These are phyloP conservation scores for Galeopsomyia nigrocyanea DNA, from an alignment of 2,888 invertebrate species.

Conservation along the genomic window DNA sequence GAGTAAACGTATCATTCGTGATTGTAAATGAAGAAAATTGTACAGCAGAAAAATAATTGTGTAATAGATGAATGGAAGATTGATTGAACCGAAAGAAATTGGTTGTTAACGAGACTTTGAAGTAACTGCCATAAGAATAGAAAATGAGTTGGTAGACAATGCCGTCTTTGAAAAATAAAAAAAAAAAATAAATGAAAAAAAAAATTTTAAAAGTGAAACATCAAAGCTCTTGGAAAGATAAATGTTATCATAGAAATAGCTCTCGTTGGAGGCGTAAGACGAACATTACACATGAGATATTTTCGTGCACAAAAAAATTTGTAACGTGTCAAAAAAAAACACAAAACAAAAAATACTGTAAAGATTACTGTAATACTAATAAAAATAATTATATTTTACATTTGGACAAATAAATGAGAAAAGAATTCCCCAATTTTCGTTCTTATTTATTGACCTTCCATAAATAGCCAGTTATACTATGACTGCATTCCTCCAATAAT, in stretches of 20 bases:
- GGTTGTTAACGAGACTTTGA: constrained; percentile 23
- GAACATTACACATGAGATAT: background rate
- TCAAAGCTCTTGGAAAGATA: too few species aligned
- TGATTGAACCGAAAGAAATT: background rate
- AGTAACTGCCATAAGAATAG: constrained; percentile 41
- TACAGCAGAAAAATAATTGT: constrained; percentile 24
- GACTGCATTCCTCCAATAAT: background rate
- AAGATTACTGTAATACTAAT: constrained; percentile 46
- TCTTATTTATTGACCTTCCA: background rate
- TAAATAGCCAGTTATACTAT: background rate
- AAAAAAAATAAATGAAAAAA: background rate
- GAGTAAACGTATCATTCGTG: too few species aligned
- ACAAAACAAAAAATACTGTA: constrained; percentile 36
- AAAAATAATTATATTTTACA: constrained; percentile 49
- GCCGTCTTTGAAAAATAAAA: too few species aligned
- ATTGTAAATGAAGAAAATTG: constrained; percentile 20
- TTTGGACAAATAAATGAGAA: constrained; percentile 42
- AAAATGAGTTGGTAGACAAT: too few species aligned
- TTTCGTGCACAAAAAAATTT: too few species aligned
- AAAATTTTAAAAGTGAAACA: background rate
- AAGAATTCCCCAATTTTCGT: background rate
- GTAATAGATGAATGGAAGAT: background rate
- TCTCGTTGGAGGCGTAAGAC: too few species aligned
- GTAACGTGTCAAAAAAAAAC: background rate
- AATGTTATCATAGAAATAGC: too few species aligned